phyloP scores from a whole-genome alignment of 2,888 invertebrate species.

The Xestia ashworthii region DNA sequence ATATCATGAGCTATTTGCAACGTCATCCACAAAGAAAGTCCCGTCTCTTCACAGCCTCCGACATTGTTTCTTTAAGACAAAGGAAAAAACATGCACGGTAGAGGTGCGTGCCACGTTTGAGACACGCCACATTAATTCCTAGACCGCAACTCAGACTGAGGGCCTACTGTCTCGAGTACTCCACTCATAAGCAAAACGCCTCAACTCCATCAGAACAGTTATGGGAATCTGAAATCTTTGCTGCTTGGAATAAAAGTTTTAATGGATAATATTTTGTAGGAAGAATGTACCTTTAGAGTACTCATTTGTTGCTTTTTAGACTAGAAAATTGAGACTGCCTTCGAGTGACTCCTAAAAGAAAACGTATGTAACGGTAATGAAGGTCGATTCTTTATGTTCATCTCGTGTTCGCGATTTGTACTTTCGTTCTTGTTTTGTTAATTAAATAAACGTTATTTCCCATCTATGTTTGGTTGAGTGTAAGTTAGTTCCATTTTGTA shows the following conservation, averaged over 20 bases:
- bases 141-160: conserved; percentile 81
- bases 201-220: conserved; percentile 10
- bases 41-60: conserved; percentile 71
- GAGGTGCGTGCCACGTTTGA: conserved; percentile 84
- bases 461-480: neutral
- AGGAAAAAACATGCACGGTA: conserved; percentile 75
- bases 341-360: conserved; percentile 72
- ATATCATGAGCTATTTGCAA: conserved; percentile 60
- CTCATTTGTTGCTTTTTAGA: conserved; percentile 75
- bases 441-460: conserved; percentile 32
- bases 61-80: conserved; percentile 75
- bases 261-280: conserved; percentile 1
- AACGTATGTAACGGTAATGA: conserved; percentile 72
- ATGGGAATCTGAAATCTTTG: conserved; percentile 12
- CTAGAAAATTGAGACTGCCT: conserved; percentile 76
- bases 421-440: conserved; percentile 17
- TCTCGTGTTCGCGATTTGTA: conserved; percentile 35
- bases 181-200: conserved; percentile 26
- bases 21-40: conserved; percentile 57
- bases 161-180: conserved; percentile 85
- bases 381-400: conserved; percentile 57
- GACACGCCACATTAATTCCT: conserved; percentile 87
- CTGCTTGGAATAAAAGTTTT: neutral
- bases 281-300: conserved; percentile 70
- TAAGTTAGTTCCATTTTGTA: neutral